These are phyloP conservation scores for Kryptolebias marmoratus DNA, from an alignment of 2,113 vertebrate genomes.

Conservation along the genomic window DNA sequence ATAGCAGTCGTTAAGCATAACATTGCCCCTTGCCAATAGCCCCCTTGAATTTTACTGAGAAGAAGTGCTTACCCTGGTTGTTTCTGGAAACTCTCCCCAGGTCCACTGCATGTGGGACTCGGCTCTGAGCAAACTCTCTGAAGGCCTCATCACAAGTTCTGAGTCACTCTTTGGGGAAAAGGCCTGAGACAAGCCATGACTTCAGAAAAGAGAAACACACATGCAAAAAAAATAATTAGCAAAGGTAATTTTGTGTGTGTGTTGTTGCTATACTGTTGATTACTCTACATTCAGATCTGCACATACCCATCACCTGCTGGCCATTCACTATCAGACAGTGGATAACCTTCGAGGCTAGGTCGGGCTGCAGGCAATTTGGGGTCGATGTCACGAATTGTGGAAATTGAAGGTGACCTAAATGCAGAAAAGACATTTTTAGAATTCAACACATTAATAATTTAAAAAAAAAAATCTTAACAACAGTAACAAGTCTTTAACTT, in stretches of 20 bases:
- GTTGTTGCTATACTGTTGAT: neutral
- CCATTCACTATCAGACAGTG: slow-evolving; percentile 95
- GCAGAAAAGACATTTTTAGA: neutral
- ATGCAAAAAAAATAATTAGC: slow-evolving; percentile 6
- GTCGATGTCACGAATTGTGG: slow-evolving; percentile 86
- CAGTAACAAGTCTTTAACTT: neutral
- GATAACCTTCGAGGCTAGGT: slow-evolving; percentile 87
- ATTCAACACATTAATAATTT: neutral
- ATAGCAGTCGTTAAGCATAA: neutral
- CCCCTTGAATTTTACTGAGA: neutral
- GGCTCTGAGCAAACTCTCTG: slow-evolving; percentile 88
- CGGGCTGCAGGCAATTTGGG: slow-evolving; percentile 85
- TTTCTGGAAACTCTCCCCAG: slow-evolving; percentile 97
- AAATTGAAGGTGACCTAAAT: slow-evolving; percentile 85
- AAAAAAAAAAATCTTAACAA: neutral
- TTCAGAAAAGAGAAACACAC: slow-evolving; percentile 40
- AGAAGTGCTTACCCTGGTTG: slow-evolving; percentile 86
- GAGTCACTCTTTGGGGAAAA: slow-evolving; percentile 96
- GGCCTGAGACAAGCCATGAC: slow-evolving; percentile 83
- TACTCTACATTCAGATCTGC: neutral
- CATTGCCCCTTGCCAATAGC: neutral
- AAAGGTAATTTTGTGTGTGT: neutral
- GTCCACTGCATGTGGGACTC: slow-evolving; percentile 98
- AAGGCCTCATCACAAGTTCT: slow-evolving; percentile 89
- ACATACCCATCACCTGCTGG: slow-evolving; percentile 84